Percentiles rank a stretch among this genome's conserved stretches.
Evolutionary conservation across 2,797 vertebrate genomes (phyloP).

Genomic region (Neosilurus mollespiculum): DNA sequence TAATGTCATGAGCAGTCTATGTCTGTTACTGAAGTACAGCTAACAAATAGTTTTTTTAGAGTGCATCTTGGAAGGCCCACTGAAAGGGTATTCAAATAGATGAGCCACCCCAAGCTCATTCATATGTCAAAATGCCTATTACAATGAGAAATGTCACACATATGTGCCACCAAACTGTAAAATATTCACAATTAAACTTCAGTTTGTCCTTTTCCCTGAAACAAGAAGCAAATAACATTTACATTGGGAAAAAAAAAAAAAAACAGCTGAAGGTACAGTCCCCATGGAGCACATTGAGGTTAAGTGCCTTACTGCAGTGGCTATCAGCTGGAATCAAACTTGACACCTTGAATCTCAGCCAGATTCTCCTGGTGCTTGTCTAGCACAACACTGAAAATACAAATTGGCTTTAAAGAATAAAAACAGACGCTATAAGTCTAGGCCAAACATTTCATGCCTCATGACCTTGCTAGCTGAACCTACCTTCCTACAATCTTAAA

Average conservation of each 20-base stretch:
- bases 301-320: slow-evolving; percentile 39
- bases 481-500: neutral
- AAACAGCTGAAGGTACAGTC: slow-evolving; percentile 12
- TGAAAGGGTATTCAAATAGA: slow-evolving; percentile 1
- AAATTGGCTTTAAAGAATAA: slow-evolving; percentile 21
- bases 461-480: slow-evolving; percentile 13
- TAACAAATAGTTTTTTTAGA: slow-evolving; percentile 25
- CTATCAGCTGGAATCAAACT: slow-evolving; percentile 31
- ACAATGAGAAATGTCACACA: neutral
- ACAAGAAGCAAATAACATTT: slow-evolving; percentile 10
- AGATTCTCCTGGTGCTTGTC: slow-evolving; percentile 26
- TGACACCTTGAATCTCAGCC: slow-evolving; percentile 33
- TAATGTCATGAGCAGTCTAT: slow-evolving; percentile 32
- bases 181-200: slow-evolving; percentile 12
- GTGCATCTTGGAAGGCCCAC: slow-evolving; percentile 2
- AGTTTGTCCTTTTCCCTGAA: slow-evolving; percentile 11
- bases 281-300: slow-evolving; percentile 21
- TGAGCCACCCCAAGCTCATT: slow-evolving; percentile 29
- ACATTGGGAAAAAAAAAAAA: neutral
- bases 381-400: slow-evolving; percentile 9
- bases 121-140: slow-evolving; percentile 29
- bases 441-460: slow-evolving; percentile 14
- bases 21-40: slow-evolving; percentile 26
- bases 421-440: slow-evolving; percentile 16
- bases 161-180: neutral